These are phyloP conservation scores for Drosophila rufa DNA, from an alignment of 1,140 invertebrate species.

Conservation along the genomic window DNA sequence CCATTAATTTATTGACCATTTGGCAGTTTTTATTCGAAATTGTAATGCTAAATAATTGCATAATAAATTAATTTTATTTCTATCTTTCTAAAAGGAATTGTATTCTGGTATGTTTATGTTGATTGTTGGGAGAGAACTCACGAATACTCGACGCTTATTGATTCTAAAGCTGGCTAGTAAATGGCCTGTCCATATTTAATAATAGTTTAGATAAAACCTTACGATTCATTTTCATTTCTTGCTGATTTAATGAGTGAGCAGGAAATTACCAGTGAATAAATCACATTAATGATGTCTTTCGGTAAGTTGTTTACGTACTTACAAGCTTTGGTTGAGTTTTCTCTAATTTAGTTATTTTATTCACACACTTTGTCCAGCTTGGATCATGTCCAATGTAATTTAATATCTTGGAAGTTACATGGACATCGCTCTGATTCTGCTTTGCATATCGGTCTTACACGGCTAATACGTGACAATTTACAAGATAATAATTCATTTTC, in stretches of 20 bases:
- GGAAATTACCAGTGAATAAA: constrained; percentile 42
- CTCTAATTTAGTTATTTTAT: constrained; percentile 14
- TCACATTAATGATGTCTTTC: constrained; percentile 48
- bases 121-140: not conserved
- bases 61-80: not conserved
- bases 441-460: constrained; percentile 44
- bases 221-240: constrained; percentile 21
- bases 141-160: not conserved
- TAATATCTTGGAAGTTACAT: constrained; percentile 34
- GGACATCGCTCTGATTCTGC: constrained; percentile 14
- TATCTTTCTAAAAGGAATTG: not conserved
- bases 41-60: not conserved
- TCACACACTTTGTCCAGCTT: constrained; percentile 4
- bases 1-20: not conserved
- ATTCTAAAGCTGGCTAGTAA: constrained; percentile 17
- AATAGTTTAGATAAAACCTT: constrained; percentile 22
- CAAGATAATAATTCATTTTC: constrained; percentile 73
- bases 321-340: not conserved
- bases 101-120: not conserved
- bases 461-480: constrained; percentile 74
- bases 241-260: constrained; percentile 39
- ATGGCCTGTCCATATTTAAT: constrained; percentile 32
- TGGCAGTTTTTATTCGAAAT: not conserved
- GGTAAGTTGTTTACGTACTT: not conserved
- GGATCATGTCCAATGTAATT: constrained; percentile 35